Evolutionary conservation across 2,797 vertebrate genomes (phyloP).

Genomic region (Australoheros facetus): DNA sequence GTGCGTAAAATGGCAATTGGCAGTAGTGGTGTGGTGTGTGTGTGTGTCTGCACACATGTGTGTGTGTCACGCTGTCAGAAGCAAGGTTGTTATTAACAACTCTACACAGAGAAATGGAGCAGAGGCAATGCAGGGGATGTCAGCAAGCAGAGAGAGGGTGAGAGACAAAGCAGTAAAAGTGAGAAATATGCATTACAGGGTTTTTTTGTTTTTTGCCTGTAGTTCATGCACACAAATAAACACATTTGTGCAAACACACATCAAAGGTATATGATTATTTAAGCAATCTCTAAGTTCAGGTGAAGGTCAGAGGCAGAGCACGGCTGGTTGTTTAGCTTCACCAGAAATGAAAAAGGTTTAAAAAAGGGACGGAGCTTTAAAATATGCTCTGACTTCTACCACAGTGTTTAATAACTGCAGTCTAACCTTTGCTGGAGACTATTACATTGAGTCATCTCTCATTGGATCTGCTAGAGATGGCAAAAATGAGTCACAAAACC

Average conservation of each 20-base stretch:
- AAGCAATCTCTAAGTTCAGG: constrained; percentile 46
- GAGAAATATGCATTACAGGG: constrained; percentile 21
- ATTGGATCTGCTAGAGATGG: constrained; percentile 15
- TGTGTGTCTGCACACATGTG: background rate
- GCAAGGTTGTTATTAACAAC: constrained; percentile 56
- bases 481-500: constrained; percentile 33
- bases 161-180: constrained; percentile 20
- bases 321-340: constrained; percentile 43
- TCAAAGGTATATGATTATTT: constrained; percentile 39
- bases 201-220: background rate
- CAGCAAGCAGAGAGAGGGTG: constrained; percentile 17
- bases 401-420: constrained; percentile 36
- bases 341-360: constrained; percentile 3
- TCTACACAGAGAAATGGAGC: constrained; percentile 43
- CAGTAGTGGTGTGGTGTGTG: constrained; percentile 55
- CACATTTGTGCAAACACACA: constrained; percentile 6
- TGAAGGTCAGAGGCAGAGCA: constrained; percentile 41
- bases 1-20: constrained; percentile 65
- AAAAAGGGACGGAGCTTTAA: constrained; percentile 43
- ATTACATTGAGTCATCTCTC: constrained; percentile 39
- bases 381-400: constrained; percentile 32
- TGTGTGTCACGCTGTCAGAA: constrained; percentile 25
- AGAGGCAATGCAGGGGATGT: constrained; percentile 28
- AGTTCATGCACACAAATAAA: background rate
- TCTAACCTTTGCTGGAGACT: constrained; percentile 39